These are phyloP conservation scores for Tinea trinotella DNA, from an alignment of 2,888 invertebrate species.

Conservation along the genomic window DNA sequence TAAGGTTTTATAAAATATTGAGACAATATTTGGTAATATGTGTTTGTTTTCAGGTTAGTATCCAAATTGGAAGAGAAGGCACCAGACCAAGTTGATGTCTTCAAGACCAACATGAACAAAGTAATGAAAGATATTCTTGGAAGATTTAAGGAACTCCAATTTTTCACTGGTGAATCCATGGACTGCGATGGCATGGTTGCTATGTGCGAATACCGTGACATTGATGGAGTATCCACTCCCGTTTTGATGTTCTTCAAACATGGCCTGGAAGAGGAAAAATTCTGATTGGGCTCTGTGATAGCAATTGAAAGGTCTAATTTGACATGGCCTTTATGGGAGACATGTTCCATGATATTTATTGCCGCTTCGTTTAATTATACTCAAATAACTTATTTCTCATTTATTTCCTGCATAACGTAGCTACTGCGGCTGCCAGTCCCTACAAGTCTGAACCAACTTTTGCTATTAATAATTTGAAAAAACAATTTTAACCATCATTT, in stretches of 20 bases:
- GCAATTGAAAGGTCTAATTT: too few relatives aligned
- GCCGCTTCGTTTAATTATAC: not conserved
- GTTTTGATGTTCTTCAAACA: slow-evolving; percentile 97
- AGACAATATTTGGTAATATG: not conserved
- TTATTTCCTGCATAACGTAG: not conserved
- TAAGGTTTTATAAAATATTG: too few relatives aligned
- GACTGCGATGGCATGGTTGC: slow-evolving; percentile 96
- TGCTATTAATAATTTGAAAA: not conserved
- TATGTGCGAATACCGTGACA: slow-evolving; percentile 93
- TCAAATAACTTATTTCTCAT: not conserved
- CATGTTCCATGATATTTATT: not conserved
- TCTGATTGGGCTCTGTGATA: slow-evolving; percentile 69
- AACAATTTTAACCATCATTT: not conserved
- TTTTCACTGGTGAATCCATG: slow-evolving; percentile 94
- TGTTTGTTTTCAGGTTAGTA: slow-evolving; percentile 75
- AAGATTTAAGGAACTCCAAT: slow-evolving; percentile 93
- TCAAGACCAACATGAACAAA: slow-evolving; percentile 94
- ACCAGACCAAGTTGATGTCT: slow-evolving; percentile 89
- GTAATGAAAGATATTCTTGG: slow-evolving; percentile 92
- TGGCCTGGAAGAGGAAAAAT: slow-evolving; percentile 95
- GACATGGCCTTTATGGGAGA: too few relatives aligned
- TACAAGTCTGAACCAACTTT: slow-evolving; percentile 11
- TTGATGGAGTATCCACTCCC: slow-evolving; percentile 85
- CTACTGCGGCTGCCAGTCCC: slow-evolving; percentile 2
- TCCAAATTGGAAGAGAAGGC: slow-evolving; percentile 83